A percentile compares a stretch with the other conserved stretches of the same genome.
These are phyloP conservation scores for Phymatocera aterrima DNA, from an alignment of 2,888 invertebrate genomes.

Conservation along the genomic window DNA sequence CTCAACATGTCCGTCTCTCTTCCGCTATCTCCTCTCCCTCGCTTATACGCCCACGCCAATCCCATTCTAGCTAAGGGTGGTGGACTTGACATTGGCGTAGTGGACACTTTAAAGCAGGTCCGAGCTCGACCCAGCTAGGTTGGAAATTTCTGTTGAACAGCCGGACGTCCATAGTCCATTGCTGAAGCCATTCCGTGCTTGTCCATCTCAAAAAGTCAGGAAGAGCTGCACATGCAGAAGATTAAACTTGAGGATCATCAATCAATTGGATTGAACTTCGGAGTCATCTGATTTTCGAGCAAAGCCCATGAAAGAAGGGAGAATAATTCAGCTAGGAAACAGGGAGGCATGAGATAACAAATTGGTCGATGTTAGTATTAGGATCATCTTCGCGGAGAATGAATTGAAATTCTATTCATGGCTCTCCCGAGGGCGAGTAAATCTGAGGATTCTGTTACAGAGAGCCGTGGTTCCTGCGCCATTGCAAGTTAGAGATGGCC, in stretches of 20 bases:
- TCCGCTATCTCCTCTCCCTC: constrained; percentile 46
- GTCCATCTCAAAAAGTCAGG: background rate
- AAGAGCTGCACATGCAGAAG: background rate
- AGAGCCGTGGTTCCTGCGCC: constrained; percentile 54
- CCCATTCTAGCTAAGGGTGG: constrained; percentile 58
- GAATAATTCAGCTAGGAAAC: background rate
- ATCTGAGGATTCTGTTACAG: background rate
- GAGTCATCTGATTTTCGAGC: background rate
- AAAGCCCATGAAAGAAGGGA: background rate
- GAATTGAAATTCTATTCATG: background rate
- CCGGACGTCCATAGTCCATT: background rate
- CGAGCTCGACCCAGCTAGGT: background rate
- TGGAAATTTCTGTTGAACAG: background rate
- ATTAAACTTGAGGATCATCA: background rate
- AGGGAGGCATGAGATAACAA: background rate
- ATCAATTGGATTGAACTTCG: background rate
- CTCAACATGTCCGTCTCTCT: constrained; percentile 34
- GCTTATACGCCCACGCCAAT: constrained; percentile 52
- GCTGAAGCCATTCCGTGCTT: background rate
- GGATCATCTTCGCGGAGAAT: background rate
- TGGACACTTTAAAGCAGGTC: constrained; percentile 44
- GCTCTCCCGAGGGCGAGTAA: background rate
- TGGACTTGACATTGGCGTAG: constrained; percentile 65
- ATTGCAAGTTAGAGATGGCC: constrained; percentile 62
- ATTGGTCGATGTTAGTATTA: background rate